A percentile compares a stretch with the other conserved stretches of the same genome.
These are phyloP conservation scores for Zoanthus sansibaricus DNA, from an alignment of 92 coral and sea anemone genomes.

Conservation along the genomic window DNA sequence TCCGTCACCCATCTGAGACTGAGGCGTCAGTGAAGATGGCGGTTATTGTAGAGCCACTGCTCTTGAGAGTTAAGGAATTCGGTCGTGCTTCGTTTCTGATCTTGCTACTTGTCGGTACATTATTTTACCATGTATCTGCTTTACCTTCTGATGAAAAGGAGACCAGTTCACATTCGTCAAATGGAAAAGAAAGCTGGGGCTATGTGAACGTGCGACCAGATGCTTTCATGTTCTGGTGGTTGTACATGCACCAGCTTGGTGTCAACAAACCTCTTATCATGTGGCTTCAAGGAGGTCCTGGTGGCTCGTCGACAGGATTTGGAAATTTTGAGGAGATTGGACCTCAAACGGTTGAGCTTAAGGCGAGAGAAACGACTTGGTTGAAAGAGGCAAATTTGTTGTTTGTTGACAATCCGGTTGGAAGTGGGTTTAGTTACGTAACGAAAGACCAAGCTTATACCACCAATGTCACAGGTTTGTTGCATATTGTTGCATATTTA, in stretches of 20 bases:
- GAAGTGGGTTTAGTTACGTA: constrained; percentile 92
- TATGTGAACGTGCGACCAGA: constrained; percentile 86
- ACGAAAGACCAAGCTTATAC: constrained; percentile 87
- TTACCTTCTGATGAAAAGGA: background rate
- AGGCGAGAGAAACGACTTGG: constrained; percentile 90
- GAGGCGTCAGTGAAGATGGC: background rate
- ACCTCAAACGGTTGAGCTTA: constrained; percentile 84
- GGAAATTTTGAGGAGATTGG: constrained; percentile 97
- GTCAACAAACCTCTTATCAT: constrained; percentile 77
- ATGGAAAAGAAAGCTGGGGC: constrained; percentile 61
- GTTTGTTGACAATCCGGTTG: constrained; percentile 98
- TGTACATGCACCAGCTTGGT: constrained; percentile 76
- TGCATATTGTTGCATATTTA: background rate
- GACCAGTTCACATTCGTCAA: constrained; percentile 24
- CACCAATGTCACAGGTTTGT: constrained; percentile 83
- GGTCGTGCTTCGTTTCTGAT: background rate
- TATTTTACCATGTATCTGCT: background rate
- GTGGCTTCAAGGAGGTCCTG: constrained; percentile 99
- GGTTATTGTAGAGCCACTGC: background rate
- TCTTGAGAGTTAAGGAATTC: background rate
- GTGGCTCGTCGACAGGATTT: constrained; percentile 93
- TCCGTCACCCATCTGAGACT: too few species aligned
- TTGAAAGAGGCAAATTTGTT: constrained; percentile 83
- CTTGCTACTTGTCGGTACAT: background rate
- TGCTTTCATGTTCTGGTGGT: constrained; percentile 98